Evolutionary conservation across 2,888 invertebrate species (phyloP).

Genomic region (Andricus quercusramuli): DNA sequence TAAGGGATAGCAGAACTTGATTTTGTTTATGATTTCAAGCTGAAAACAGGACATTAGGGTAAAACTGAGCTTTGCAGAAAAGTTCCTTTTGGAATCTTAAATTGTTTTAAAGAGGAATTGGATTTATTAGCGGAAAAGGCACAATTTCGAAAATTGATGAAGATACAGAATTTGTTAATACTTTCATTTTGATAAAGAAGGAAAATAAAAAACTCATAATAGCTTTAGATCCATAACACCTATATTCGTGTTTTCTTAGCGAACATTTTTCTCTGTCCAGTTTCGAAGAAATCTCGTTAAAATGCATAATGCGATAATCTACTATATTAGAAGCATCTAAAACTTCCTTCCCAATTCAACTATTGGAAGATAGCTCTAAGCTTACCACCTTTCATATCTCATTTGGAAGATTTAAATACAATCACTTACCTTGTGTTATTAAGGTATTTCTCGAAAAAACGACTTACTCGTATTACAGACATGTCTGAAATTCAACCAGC

Average conservation of each 20-base stretch:
- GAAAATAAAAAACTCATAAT: slow-evolving; percentile 57
- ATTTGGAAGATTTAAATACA: slow-evolving; percentile 56
- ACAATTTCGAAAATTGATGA: slow-evolving; percentile 49
- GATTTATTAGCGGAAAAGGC: slow-evolving; percentile 44
- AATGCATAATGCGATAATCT: too few relatives aligned
- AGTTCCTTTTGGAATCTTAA: slow-evolving; percentile 28
- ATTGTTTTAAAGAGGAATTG: slow-evolving; percentile 36
- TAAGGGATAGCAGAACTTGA: slow-evolving; percentile 46
- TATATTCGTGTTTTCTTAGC: too few relatives aligned
- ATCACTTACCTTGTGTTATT: slow-evolving; percentile 53
- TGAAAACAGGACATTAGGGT: slow-evolving; percentile 40
- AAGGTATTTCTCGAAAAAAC: too few relatives aligned
- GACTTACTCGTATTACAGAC: too few relatives aligned
- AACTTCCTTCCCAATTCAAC: slow-evolving; percentile 58
- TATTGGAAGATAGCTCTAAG: slow-evolving; percentile 60
- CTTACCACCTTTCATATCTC: slow-evolving; percentile 64
- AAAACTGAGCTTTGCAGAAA: slow-evolving; percentile 40
- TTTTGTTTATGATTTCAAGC: slow-evolving; percentile 41
- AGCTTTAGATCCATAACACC: too few relatives aligned
- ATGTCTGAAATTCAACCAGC: too few relatives aligned
- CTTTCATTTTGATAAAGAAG: slow-evolving; percentile 53
- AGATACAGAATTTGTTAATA: slow-evolving; percentile 54
- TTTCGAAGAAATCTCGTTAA: too few relatives aligned
- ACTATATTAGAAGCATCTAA: too few relatives aligned
- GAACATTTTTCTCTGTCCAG: too few relatives aligned